These are phyloP conservation scores for Drosophila quinaria DNA, from an alignment of 2,888 invertebrate species.

Conservation along the genomic window DNA sequence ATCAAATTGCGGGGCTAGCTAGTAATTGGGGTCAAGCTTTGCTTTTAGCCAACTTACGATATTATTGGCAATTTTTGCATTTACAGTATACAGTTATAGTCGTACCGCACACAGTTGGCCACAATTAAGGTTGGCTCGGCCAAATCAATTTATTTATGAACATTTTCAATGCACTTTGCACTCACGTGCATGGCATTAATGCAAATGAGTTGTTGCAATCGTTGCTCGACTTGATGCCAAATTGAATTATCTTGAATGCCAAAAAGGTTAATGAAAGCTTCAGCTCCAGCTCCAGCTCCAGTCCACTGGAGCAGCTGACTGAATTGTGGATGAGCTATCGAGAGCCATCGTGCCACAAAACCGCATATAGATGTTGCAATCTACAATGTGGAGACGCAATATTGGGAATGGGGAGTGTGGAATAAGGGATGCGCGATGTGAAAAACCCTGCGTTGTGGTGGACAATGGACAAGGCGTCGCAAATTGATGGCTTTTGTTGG, in stretches of 20 bases:
- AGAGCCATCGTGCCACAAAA: slow-evolving; percentile 24
- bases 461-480: slow-evolving; percentile 47
- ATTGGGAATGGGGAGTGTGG: slow-evolving; percentile 9
- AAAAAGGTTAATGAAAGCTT: slow-evolving; percentile 76
- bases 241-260: slow-evolving; percentile 78
- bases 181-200: slow-evolving; percentile 72
- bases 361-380: slow-evolving; percentile 55
- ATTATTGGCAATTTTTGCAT: slow-evolving; percentile 4
- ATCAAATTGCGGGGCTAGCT: slow-evolving; percentile 8
- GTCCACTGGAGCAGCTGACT: not conserved
- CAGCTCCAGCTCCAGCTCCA: not conserved
- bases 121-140: slow-evolving; percentile 47
- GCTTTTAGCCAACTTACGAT: slow-evolving; percentile 14
- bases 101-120: slow-evolving; percentile 11
- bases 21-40: not conserved
- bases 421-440: slow-evolving; percentile 12
- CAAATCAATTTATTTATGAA: slow-evolving; percentile 68
- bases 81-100: not conserved
- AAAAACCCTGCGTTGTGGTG: slow-evolving; percentile 29
- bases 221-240: slow-evolving; percentile 56
- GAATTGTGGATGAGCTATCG: slow-evolving; percentile 39
- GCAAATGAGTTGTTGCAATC: slow-evolving; percentile 60
- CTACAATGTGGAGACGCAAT: slow-evolving; percentile 24
- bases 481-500: slow-evolving; percentile 72
- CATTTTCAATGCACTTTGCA: slow-evolving; percentile 42